Conservation (phyloP, 2,113 vertebrate genomes). For the Corvus hawaiiensis region DNA sequence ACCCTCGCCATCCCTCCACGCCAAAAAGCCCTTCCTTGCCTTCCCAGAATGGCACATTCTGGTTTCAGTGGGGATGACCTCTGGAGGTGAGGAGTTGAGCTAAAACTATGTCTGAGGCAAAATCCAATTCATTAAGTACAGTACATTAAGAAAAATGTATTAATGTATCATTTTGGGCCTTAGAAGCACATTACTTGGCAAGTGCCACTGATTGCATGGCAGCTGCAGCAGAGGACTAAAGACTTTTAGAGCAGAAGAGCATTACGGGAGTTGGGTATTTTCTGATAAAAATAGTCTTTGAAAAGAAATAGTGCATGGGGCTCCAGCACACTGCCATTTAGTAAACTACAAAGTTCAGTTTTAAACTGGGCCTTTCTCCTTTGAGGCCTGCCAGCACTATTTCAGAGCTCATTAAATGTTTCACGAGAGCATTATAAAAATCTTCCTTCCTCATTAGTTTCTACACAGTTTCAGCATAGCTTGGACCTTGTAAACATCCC, state of each 20-base stretch:
- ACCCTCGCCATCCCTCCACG: not conserved
- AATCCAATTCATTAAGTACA: not conserved
- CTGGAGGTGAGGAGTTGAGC: not conserved
- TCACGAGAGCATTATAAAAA: not conserved
- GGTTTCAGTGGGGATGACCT: not conserved
- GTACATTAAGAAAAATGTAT: not conserved
- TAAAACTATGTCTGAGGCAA: not conserved
- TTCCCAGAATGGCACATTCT: not conserved
- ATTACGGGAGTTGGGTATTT: not conserved
- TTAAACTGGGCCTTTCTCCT: not conserved
- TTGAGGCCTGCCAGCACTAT: not conserved
- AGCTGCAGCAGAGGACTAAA: not conserved
- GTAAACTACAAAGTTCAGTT: not conserved
- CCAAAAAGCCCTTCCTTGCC: not conserved
- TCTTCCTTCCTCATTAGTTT: not conserved
- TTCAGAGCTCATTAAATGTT: conserved; percentile 20
- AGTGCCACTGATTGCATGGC: not conserved
- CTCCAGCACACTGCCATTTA: not conserved
- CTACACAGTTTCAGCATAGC: not conserved
- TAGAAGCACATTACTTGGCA: not conserved
- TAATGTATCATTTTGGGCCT: not conserved
- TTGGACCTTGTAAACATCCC: not conserved
- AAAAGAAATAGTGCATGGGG: not conserved
- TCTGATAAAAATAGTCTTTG: conserved; percentile 1
- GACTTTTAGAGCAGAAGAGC: not conserved